These are phyloP conservation scores for Prosapia bicincta DNA, from an alignment of 2,888 invertebrate species.

Conservation along the genomic window DNA sequence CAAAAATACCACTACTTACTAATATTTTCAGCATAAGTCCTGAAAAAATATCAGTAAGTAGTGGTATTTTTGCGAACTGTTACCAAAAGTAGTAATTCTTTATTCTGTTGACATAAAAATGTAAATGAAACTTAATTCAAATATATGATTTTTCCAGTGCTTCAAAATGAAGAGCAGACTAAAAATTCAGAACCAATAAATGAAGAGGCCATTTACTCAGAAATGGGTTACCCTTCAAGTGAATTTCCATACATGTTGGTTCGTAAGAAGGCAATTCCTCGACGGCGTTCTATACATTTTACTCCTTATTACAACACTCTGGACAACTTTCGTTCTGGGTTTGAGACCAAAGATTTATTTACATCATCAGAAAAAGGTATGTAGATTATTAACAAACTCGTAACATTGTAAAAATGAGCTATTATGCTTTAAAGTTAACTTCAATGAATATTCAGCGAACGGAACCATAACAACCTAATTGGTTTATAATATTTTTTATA, in stretches of 20 bases:
- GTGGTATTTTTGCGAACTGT: too few relatives aligned
- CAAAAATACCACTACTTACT: too few relatives aligned
- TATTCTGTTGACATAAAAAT: too few relatives aligned
- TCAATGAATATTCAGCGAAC: neutral
- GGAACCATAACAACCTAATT: too few relatives aligned
- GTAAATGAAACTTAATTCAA: neutral
- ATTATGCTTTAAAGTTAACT: too few relatives aligned
- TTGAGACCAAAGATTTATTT: conserved; percentile 45
- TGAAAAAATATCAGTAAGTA: too few relatives aligned
- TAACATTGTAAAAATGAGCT: too few relatives aligned
- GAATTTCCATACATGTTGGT: conserved; percentile 18
- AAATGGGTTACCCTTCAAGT: conserved; percentile 12
- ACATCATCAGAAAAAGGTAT: conserved; percentile 1
- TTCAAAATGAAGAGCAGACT: neutral
- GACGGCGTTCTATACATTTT: conserved; percentile 40
- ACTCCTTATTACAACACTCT: conserved; percentile 49
- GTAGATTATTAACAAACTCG: too few relatives aligned
- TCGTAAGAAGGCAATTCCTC: conserved; percentile 19
- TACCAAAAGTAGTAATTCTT: too few relatives aligned
- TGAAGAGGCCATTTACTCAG: conserved; percentile 16
- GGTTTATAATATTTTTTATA: too few relatives aligned
- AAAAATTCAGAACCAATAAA: conserved; percentile 14
- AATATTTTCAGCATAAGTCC: too few relatives aligned
- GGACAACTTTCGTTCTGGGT: conserved; percentile 48
- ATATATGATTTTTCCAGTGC: neutral